Evolutionary conservation across 2,113 vertebrate genomes (phyloP).

Genomic region (Nannospalax galili): DNA sequence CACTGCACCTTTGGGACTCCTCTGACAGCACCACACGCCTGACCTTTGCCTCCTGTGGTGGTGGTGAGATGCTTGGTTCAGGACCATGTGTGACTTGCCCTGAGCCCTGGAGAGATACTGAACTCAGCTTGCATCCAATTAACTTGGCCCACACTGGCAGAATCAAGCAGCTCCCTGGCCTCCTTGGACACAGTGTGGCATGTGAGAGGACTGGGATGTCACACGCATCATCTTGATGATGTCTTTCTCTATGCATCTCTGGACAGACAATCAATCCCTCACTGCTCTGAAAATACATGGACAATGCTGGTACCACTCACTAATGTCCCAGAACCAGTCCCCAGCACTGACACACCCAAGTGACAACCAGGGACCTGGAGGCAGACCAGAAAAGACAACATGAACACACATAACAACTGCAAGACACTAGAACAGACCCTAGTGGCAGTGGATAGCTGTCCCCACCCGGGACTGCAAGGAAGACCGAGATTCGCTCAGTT

Average conservation of each 20-base stretch:
- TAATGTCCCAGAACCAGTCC: neutral
- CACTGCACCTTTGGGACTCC: neutral
- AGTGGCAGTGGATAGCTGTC: conserved; percentile 78
- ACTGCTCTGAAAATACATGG: neutral
- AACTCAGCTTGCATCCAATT: neutral
- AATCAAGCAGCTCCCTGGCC: accelerated
- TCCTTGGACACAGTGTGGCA: neutral
- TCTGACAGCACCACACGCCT: neutral
- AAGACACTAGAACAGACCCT: conserved; percentile 60
- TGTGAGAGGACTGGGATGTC: neutral
- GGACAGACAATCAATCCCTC: neutral
- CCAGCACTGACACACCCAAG: neutral
- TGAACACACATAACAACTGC: neutral
- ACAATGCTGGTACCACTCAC: neutral
- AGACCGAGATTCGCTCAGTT: conserved; percentile 72
- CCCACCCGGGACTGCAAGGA: conserved; percentile 77
- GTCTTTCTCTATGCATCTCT: accelerated
- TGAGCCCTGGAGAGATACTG: neutral
- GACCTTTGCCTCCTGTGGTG: neutral
- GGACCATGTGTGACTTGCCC: neutral
- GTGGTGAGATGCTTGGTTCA: neutral
- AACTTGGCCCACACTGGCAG: neutral
- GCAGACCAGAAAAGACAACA: neutral
- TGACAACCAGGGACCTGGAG: neutral
- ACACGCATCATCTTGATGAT: accelerated